Percentiles rank a stretch among this genome's conserved stretches.
Evolutionary conservation across 2,113 vertebrate species (phyloP).

Genomic region (Engraulis encrasicolus): DNA sequence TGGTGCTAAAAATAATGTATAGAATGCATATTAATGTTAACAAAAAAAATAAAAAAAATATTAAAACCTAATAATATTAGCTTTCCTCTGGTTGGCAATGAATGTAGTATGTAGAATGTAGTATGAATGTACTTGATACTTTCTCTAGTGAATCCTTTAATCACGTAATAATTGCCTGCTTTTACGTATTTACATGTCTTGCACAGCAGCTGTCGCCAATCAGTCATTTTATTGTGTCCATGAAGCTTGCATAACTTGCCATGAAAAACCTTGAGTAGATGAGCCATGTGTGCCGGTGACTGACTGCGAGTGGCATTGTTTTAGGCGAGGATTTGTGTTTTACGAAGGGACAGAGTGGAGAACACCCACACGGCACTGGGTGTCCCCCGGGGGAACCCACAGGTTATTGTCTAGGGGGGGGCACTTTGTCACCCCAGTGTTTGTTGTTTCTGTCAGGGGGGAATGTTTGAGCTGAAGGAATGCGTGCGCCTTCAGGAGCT

Average conservation of each 20-base stretch:
- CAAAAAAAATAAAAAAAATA: no score
- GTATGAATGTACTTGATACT: no score
- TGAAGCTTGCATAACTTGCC: background rate
- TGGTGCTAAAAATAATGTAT: no score
- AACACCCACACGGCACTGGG: background rate
- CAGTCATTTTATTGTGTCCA: background rate
- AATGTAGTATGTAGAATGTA: no score
- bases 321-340: background rate
- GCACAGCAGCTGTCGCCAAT: no score
- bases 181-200: no score
- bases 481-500: background rate
- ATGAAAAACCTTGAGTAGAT: background rate
- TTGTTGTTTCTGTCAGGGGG: constrained; percentile 14
- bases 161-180: no score
- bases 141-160: no score
- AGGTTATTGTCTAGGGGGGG: background rate
- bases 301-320: background rate
- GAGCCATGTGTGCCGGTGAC: background rate
- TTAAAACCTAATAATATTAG: no score
- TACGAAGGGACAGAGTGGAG: background rate
- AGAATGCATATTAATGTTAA: no score
- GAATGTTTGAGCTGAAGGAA: background rate
- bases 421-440: background rate
- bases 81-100: no score
- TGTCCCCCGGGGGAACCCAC: background rate